These are phyloP conservation scores for Xerus rutilus DNA, from an alignment of 2,797 vertebrate genomes.

Conservation along the genomic window DNA sequence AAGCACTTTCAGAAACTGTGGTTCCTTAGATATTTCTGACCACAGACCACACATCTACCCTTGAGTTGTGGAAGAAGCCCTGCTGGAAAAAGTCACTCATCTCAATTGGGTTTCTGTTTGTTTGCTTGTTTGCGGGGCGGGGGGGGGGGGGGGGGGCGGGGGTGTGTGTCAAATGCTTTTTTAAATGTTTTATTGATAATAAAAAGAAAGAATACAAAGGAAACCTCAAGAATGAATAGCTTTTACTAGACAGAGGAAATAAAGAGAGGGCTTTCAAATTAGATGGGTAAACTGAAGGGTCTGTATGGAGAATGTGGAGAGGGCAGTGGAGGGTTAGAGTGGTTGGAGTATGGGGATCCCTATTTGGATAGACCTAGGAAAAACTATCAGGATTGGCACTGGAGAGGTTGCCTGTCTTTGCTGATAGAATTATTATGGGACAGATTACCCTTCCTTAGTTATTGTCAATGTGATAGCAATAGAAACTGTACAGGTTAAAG, in stretches of 20 bases:
- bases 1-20: neutral
- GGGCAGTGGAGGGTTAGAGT: too few species aligned
- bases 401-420: neutral
- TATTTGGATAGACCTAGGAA: neutral
- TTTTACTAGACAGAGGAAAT: neutral
- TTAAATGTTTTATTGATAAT: neutral
- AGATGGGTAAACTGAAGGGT: neutral
- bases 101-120: neutral
- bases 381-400: neutral
- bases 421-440: neutral
- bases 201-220: neutral
- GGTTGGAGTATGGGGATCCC: neutral
- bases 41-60: neutral
- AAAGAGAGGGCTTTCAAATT: neutral
- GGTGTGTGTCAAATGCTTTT: neutral
- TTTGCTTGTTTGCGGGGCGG: neutral
- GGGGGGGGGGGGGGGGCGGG: neutral
- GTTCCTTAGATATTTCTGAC: slow-evolving; percentile 20
- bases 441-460: neutral
- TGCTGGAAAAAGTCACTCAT: neutral
- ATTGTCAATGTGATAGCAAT: neutral
- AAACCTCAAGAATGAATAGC: neutral
- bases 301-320: neutral
- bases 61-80: neutral
- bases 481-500: neutral